Evolutionary conservation across 1,140 invertebrate genomes (phyloP).

Genomic region (Lucilia sericata): DNA sequence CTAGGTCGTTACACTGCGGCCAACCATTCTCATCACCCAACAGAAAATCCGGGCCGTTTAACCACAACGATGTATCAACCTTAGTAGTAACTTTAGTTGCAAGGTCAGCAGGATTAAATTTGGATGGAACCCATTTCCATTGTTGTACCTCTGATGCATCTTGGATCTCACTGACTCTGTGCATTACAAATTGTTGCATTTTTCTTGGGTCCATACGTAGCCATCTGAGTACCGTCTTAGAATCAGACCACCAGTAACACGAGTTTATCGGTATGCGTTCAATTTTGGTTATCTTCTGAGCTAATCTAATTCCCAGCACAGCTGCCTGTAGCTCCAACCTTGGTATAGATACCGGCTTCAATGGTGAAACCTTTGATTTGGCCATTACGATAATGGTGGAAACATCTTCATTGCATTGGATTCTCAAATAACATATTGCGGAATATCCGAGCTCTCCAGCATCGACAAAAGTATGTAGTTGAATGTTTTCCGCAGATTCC

Average conservation of each 20-base stretch:
- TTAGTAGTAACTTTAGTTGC: conserved; percentile 32
- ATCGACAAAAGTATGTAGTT: conserved; percentile 43
- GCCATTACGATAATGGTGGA: conserved; percentile 45
- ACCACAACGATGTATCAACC: conserved; percentile 4
- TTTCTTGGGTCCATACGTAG: conserved; percentile 50
- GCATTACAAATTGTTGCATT: conserved; percentile 48
- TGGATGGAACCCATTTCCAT: conserved; percentile 45
- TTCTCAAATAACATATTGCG: conserved; percentile 28
- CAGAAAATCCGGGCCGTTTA: background rate
- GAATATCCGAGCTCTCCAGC: conserved; percentile 46
- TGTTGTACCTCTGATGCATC: conserved; percentile 47
- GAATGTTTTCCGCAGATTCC: background rate
- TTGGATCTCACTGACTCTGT: conserved; percentile 53
- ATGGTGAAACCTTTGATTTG: conserved; percentile 61
- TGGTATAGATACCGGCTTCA: conserved; percentile 57
- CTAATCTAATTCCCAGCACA: conserved; percentile 36
- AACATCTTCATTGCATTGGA: conserved; percentile 12
- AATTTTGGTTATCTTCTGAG: conserved; percentile 9
- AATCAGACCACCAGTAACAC: conserved; percentile 51
- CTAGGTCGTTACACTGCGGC: background rate
- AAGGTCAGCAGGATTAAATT: conserved; percentile 43
- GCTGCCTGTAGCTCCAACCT: conserved; percentile 67
- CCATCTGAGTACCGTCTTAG: conserved; percentile 52
- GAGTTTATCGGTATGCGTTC: background rate
- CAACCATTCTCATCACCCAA: no score